Conservation (phyloP, 2,888 invertebrate genomes). For the Neria commutata region DNA sequence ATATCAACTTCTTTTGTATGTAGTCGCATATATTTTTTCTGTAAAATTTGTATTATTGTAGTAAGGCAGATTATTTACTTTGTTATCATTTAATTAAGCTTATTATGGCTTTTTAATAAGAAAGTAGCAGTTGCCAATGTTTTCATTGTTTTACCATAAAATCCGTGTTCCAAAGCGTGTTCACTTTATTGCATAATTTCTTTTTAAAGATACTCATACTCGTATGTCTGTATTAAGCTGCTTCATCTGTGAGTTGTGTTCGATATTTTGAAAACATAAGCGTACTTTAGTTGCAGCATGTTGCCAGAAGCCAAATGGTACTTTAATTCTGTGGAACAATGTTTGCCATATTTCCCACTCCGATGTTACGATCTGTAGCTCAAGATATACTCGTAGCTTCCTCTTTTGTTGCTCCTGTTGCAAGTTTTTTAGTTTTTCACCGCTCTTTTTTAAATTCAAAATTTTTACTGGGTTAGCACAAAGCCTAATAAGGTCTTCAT, state of each 20-base stretch:
- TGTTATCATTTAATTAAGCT: too few relatives aligned
- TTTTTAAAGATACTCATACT: neutral
- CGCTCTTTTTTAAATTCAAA: neutral
- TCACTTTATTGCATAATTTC: neutral
- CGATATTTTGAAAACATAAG: too few relatives aligned
- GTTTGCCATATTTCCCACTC: neutral
- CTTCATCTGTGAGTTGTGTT: too few relatives aligned
- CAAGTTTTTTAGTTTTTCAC: constrained; percentile 12
- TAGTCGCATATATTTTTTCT: too few relatives aligned
- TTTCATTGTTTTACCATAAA: neutral
- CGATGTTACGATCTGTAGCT: neutral
- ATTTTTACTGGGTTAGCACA: neutral
- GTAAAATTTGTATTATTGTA: too few relatives aligned
- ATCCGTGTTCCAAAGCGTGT: neutral
- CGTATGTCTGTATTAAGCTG: neutral
- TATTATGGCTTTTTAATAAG: too few relatives aligned
- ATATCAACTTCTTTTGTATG: too few relatives aligned
- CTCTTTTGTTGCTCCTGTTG: constrained; percentile 8
- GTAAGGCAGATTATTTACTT: too few relatives aligned
- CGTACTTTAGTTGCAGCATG: constrained; percentile 6
- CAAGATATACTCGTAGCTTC: neutral
- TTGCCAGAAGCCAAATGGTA: neutral
- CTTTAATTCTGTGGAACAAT: constrained; percentile 2
- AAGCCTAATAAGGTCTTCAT: constrained; percentile 19
- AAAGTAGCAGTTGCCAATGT: too few relatives aligned